Evolutionary conservation across 2,888 invertebrate genomes (phyloP).

Genomic region (Platypus cylindrus): DNA sequence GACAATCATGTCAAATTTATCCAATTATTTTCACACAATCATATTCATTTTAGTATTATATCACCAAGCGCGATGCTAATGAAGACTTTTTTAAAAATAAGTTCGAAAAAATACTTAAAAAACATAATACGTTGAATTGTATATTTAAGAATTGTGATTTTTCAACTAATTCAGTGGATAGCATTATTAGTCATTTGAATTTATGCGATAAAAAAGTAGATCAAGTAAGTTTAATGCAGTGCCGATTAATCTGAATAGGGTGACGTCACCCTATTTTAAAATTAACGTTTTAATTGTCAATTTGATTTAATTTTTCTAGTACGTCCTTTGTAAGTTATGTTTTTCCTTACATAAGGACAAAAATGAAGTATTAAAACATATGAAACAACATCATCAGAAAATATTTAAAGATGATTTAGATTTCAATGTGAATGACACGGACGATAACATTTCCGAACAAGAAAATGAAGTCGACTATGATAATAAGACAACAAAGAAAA

Average conservation of each 20-base stretch:
- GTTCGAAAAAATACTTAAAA: conserved; percentile 22
- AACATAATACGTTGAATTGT: conserved; percentile 26
- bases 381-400: conserved; percentile 18
- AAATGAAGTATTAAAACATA: conserved; percentile 22
- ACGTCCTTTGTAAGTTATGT: conserved; percentile 28
- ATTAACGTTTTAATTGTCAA: conserved; percentile 1
- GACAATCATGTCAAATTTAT: too few species aligned
- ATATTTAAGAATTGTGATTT: conserved; percentile 28
- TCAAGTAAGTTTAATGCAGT: too few species aligned
- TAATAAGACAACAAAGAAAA: conserved; percentile 5
- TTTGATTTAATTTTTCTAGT: conserved; percentile 19
- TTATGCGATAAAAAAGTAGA: conserved; percentile 25
- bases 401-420: conserved; percentile 1
- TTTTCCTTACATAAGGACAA: conserved; percentile 19
- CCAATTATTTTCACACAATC: too few species aligned
- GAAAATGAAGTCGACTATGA: conserved; percentile 11
- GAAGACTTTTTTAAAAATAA: conserved; percentile 15
- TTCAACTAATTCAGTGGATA: conserved; percentile 20
- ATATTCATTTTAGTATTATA: conserved; percentile 20
- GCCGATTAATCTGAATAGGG: too few species aligned
- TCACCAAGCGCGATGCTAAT: conserved; percentile 17
- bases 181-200: conserved; percentile 25
- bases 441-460: conserved; percentile 13
- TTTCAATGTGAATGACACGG: conserved; percentile 8
- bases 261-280: too few species aligned